Base-by-base conservation (phyloP, 1,140 invertebrate genomes). In the Battus philenor region DNA sequence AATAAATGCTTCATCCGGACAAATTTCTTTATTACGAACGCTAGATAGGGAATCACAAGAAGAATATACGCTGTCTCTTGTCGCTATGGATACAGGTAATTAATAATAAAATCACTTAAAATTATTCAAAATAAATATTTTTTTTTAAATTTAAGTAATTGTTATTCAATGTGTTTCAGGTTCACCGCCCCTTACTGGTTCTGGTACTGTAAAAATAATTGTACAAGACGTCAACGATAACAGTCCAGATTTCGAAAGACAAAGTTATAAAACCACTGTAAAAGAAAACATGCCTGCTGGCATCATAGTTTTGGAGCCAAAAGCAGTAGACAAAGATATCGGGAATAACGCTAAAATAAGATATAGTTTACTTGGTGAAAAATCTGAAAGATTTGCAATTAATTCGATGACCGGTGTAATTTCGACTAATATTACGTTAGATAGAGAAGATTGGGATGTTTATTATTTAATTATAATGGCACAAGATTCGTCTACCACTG, bases 141-240 rank as follows among this genome's bases (percentile, higher is more conserved):
- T 47, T 20, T n/a, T 18, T 9, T 26, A 32, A 22, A 12, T 44
- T 24, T 33, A 12, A 46, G 33, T 20, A 38, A 30, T 22, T 20
- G 10, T 13, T 31, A 29, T n/a, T 31, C 32, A 38, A 45, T 12
- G 7, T 11, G 4, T 17, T 89, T 9, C 83, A 95, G 95, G 95
- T 44, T 95, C 93, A 9, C 95, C 95, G 10, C 93, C 95, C 1
- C 83, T 97, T 11, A 97, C 95, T 8, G 95, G 95, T 36, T 93
- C 94, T 1, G 95, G 95, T 20, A 93, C 92, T 20, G 91, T 99
- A 1, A 90, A 90, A 57, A 91, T 99, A 22, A 87, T 96, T 31
- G 95, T 99, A 2, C 91, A 96, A 77, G 97, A 98, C 74, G 91
- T 96, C 17, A 98, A 98, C 76, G 97, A 98, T 77, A 95, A 98